Base-by-base conservation (phyloP, 23 tunicate species). In the Phallusia fumigata region DNA sequence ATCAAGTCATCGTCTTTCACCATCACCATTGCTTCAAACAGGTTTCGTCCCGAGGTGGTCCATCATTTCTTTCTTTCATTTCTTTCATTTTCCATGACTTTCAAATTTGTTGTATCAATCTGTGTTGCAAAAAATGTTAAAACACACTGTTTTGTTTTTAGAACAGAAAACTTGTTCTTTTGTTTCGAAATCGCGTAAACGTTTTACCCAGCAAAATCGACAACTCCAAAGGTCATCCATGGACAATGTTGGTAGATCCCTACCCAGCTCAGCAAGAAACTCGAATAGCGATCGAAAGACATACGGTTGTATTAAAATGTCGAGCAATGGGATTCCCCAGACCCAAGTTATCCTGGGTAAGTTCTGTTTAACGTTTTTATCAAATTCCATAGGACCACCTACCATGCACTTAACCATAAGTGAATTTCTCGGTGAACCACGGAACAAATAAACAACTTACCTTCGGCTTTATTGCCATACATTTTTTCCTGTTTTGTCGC, bases 321-420 rank as follows among this genome's bases (percentile, higher is more conserved):
- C 34, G 65, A 76, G 85, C 85, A 0, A 65, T 87, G 81, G 91
- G 91, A 11, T 36, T 32, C 53, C 91, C 91, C 0, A 81, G 76
- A 81, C 91, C 91, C 24, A 33, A 24, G n/a, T 28, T 87, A 28
- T 82, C 85, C 19, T 87, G 91, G 91, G 91, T 87, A 76, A 81
- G 82, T 36, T 53, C 36, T 58, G 26, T 58, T 58, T 3, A 6
- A 6, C 13, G 11, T 58, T 22, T 40, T 40, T 40, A 40, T 10
- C 10, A 40, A 40, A 40, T 40, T 40, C 47, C 47, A 40, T 10
- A 40, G 47, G 47, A 30, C 36, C 36, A 30, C 33, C 79, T 22
- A 31, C 79, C 26, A n/a, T 75, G 79, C 79, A 75, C 24, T 22
- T 30, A 32, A 31, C 11, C 5, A n/a, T 31, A 73, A 73, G 34